Percentiles rank a stretch among this genome's conserved stretches.
These are phyloP conservation scores for Riparia riparia DNA, from an alignment of 2,113 vertebrate species.

Conservation along the genomic window DNA sequence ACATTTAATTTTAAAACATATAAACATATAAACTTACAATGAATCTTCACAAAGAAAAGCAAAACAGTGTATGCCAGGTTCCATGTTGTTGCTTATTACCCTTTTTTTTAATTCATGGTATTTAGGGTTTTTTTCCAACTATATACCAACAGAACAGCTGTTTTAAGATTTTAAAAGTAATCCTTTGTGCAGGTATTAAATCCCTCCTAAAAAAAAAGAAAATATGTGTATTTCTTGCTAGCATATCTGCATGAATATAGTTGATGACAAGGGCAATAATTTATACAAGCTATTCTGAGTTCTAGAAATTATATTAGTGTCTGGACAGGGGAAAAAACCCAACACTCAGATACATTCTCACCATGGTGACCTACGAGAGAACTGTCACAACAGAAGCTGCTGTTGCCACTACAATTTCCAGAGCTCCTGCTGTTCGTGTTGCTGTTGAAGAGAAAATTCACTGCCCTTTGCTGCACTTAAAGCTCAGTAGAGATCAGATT, in stretches of 20 bases:
- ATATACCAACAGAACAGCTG: not conserved
- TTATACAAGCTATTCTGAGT: constrained; percentile 28
- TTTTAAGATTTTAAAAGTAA: not conserved
- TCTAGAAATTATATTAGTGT: constrained; percentile 27
- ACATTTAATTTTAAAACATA: not conserved
- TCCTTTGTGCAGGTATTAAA: not conserved
- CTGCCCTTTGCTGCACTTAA: constrained; percentile 31
- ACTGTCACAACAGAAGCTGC: constrained; percentile 71
- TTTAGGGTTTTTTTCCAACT: accelerated
- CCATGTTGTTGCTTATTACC: not conserved
- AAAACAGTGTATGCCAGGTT: not conserved
- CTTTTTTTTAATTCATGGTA: not conserved
- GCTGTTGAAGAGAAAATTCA: constrained; percentile 41
- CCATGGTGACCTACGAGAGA: constrained; percentile 50
- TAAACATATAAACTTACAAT: not conserved
- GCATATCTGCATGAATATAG: not conserved
- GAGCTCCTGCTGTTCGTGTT: constrained; percentile 48
- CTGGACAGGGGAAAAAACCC: not conserved
- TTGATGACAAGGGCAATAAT: constrained; percentile 10
- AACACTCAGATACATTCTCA: constrained; percentile 38
- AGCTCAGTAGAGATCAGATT: constrained; percentile 53
- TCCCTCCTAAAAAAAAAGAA: not conserved
- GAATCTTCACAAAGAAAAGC: not conserved
- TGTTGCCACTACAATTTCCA: constrained; percentile 70
- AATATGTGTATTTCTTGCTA: not conserved